phyloP scores from a whole-genome alignment of 1,140 invertebrate species.

The Drepana arcuata region DNA sequence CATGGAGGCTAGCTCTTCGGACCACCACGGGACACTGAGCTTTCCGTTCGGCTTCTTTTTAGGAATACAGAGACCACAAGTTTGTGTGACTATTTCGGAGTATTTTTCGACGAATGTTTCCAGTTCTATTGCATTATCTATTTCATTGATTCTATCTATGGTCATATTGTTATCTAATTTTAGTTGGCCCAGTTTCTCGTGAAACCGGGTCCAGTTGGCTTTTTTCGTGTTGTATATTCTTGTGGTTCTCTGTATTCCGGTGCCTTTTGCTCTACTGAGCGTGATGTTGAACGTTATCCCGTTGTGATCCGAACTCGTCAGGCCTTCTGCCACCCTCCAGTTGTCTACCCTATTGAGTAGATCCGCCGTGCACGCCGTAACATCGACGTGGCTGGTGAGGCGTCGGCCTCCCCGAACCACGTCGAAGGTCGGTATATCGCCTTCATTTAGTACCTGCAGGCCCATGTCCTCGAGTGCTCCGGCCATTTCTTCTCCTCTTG shows the following conservation, averaged over 20 bases:
- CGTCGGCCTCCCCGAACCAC: too few species aligned
- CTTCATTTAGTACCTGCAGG: slow-evolving; percentile 1
- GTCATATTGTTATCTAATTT: not conserved
- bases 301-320: slow-evolving; percentile 11
- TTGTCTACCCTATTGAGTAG: not conserved
- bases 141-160: not conserved
- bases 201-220: slow-evolving; percentile 6
- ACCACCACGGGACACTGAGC: slow-evolving; percentile 4
- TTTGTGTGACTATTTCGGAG: not conserved
- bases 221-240: slow-evolving; percentile 5
- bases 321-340: slow-evolving; percentile 2
- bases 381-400: too few species aligned
- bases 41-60: not conserved
- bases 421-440: not conserved
- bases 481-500: not conserved
- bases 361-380: slow-evolving; percentile 2
- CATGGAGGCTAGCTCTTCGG: not conserved
- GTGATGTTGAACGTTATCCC: slow-evolving; percentile 2
- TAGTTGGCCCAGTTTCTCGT: slow-evolving; percentile 1
- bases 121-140: not conserved
- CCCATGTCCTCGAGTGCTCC: slow-evolving; percentile 1
- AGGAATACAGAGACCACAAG: not conserved
- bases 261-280: slow-evolving; percentile 2
- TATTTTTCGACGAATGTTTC: not conserved
- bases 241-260: not conserved